phyloP scores from a whole-genome alignment of 2,113 vertebrate genomes.

The Odobenus rosmarus region DNA sequence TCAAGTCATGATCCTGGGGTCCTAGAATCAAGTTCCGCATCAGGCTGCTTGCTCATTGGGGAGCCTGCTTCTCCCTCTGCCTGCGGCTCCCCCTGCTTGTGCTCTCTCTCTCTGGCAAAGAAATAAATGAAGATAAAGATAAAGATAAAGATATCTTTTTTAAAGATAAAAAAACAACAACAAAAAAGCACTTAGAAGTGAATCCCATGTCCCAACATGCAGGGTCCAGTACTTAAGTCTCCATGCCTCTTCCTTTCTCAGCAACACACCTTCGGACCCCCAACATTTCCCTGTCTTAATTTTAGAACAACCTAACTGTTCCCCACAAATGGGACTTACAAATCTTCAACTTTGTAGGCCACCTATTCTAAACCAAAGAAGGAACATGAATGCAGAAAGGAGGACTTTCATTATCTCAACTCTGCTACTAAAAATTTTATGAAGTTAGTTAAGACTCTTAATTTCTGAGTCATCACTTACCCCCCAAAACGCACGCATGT shows the following conservation, averaged over 20 bases:
- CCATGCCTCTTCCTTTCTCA: background rate
- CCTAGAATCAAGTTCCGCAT: no score
- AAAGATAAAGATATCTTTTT: no score
- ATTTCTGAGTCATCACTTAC: conserved; percentile 10
- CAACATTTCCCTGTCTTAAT: background rate
- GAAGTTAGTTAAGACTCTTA: background rate
- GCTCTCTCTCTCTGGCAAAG: background rate
- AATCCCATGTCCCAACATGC: background rate
- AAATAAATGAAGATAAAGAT: background rate
- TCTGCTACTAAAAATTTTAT: background rate
- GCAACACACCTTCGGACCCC: background rate
- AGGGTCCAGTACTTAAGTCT: no score
- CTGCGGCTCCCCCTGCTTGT: background rate
- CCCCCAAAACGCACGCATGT: background rate
- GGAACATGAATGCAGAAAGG: background rate
- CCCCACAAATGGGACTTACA: background rate
- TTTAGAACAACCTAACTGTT: background rate
- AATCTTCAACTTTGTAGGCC: background rate
- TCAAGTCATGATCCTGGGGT: no score
- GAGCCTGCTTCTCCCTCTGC: background rate
- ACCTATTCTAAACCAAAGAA: background rate
- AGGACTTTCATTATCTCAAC: background rate
- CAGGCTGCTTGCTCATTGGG: no score
- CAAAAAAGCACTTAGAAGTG: background rate
- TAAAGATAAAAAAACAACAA: background rate